A percentile compares a stretch with the other conserved stretches of the same genome.
Evolutionary conservation across 2,888 invertebrate species (phyloP).

Genomic region (Yponomeuta sedellus): DNA sequence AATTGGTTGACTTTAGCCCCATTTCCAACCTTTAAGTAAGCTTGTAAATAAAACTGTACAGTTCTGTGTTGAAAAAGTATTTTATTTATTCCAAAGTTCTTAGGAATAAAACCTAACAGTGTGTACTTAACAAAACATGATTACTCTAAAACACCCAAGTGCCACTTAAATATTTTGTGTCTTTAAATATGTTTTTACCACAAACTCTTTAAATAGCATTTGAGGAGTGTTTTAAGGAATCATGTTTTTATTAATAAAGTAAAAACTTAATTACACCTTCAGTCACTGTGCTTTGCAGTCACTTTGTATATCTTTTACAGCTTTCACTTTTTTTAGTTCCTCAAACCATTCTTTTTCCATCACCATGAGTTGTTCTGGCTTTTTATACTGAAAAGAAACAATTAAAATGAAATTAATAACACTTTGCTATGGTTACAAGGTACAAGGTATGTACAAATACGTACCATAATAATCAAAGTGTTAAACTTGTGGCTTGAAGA

Average conservation of each 20-base stretch:
- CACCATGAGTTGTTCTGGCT: slow-evolving; percentile 81
- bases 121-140: too few species aligned
- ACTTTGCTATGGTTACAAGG: not conserved
- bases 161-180: too few species aligned
- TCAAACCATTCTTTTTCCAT: slow-evolving; percentile 80
- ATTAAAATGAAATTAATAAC: slow-evolving; percentile 5
- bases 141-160: too few species aligned
- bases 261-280: not conserved
- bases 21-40: not conserved
- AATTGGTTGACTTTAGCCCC: not conserved
- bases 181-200: too few species aligned
- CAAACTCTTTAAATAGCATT: too few species aligned
- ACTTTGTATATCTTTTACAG: slow-evolving; percentile 60
- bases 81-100: not conserved
- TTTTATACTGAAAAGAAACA: slow-evolving; percentile 78
- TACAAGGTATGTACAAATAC: not conserved
- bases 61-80: not conserved
- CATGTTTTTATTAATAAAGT: too few species aligned
- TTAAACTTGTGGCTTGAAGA: slow-evolving; percentile 83
- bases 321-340: slow-evolving; percentile 58
- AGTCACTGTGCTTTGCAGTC: slow-evolving; percentile 62
- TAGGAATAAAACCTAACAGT: not conserved
- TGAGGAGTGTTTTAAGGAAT: too few species aligned
- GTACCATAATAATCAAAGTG: slow-evolving; percentile 84
- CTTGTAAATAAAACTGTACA: slow-evolving; percentile 7